These are phyloP conservation scores for Lithophane ornitopus DNA, from an alignment of 2,888 invertebrate species.

Conservation along the genomic window DNA sequence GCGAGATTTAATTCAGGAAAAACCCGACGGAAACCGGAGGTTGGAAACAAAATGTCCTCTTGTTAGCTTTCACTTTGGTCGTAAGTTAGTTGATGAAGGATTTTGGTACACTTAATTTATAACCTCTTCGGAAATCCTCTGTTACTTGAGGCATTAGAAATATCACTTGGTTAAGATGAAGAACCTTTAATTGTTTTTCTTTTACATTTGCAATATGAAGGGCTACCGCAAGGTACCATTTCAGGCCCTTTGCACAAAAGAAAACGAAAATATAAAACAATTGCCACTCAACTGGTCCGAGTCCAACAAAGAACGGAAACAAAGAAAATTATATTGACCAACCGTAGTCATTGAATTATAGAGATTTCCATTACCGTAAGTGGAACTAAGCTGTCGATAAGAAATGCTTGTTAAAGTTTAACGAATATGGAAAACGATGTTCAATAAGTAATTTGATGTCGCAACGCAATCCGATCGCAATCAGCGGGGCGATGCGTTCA, in stretches of 20 bases:
- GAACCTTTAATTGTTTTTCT: background rate
- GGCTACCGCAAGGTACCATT: slow-evolving; percentile 2
- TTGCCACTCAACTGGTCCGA: slow-evolving; percentile 1
- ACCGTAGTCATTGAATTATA: slow-evolving; percentile 17
- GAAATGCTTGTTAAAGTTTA: slow-evolving; percentile 30
- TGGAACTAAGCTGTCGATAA: slow-evolving; percentile 34
- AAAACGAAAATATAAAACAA: slow-evolving; percentile 7
- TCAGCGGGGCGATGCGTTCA: slow-evolving; percentile 46
- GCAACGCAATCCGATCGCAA: slow-evolving; percentile 47
- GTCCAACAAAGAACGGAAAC: slow-evolving; percentile 18
- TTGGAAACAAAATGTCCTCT: slow-evolving; percentile 40
- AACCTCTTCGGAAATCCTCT: background rate
- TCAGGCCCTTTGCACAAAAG: slow-evolving; percentile 1
- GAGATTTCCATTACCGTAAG: slow-evolving; percentile 10
- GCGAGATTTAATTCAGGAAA: slow-evolving; percentile 54
- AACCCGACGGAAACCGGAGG: slow-evolving; percentile 32
- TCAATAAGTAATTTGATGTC: slow-evolving; percentile 56
- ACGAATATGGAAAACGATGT: slow-evolving; percentile 40
- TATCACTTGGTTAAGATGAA: background rate
- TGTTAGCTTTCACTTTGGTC: slow-evolving; percentile 22
- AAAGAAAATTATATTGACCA: slow-evolving; percentile 12
- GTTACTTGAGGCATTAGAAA: background rate
- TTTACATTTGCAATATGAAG: background rate
- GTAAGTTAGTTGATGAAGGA: slow-evolving; percentile 26
- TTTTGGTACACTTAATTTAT: slow-evolving; percentile 19